These are phyloP conservation scores for Taeniopygia guttata DNA, from an alignment of 2,797 vertebrate genomes.

Conservation along the genomic window DNA sequence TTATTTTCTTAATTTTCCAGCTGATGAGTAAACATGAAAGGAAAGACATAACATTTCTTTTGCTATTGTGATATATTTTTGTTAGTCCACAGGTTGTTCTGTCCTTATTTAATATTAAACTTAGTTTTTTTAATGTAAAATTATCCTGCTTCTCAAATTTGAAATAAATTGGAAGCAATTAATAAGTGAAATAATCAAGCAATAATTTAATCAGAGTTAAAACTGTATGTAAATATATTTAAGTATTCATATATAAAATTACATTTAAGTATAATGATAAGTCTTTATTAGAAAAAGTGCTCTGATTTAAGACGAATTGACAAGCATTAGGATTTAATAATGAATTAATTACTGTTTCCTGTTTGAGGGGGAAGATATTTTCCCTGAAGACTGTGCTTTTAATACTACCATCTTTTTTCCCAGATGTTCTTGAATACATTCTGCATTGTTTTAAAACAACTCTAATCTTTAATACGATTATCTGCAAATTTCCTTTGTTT, in stretches of 20 bases:
- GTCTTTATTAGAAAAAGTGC: background rate
- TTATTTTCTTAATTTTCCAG: background rate
- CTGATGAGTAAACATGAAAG: background rate
- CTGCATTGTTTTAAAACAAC: conserved; percentile 57
- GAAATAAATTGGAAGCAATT: background rate
- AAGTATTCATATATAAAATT: background rate
- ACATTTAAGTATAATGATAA: background rate
- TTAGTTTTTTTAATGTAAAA: background rate
- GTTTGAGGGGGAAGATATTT: background rate
- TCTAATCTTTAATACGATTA: conserved; percentile 58
- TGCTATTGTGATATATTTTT: background rate
- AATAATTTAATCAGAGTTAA: background rate
- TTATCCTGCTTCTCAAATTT: background rate
- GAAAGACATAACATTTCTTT: background rate
- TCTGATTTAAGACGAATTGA: background rate
- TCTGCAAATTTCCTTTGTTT: conserved; percentile 52
- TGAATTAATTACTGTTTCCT: conserved; percentile 3
- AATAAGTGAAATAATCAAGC: background rate
- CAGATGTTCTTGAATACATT: background rate
- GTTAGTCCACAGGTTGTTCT: background rate
- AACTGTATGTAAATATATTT: background rate
- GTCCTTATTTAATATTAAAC: background rate
- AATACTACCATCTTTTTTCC: background rate
- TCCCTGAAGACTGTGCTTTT: background rate
- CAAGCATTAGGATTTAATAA: conserved; percentile 34